Percentiles rank a stretch among this genome's conserved stretches.
phyloP scores from a whole-genome alignment of 2,113 vertebrate species.

The Eudyptes chrysolophus region DNA sequence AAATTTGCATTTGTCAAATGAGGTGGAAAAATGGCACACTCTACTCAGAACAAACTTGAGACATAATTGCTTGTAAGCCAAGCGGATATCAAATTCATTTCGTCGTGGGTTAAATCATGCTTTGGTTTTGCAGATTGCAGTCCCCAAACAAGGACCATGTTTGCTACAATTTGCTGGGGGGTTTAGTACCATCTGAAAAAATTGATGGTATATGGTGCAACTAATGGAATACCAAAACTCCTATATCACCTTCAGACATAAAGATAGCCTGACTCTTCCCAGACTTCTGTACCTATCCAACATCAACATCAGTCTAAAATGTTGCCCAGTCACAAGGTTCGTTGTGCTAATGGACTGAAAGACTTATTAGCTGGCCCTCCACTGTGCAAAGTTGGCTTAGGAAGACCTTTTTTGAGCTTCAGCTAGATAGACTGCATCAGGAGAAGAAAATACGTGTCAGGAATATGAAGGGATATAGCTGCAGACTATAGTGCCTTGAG shows the following conservation, averaged over 20 bases:
- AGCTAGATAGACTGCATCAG: neutral
- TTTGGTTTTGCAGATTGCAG: neutral
- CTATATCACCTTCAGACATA: neutral
- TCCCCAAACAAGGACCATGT: neutral
- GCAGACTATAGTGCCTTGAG: neutral
- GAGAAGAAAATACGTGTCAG: neutral
- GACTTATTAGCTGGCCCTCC: neutral
- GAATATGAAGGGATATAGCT: neutral
- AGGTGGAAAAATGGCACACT: slow-evolving; percentile 36
- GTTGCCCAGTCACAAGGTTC: neutral
- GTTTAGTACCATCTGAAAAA: neutral
- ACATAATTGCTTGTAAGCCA: slow-evolving; percentile 10
- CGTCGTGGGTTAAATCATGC: neutral
- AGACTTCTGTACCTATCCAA: neutral
- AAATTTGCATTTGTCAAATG: slow-evolving; percentile 40
- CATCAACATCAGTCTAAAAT: neutral
- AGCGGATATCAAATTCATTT: neutral
- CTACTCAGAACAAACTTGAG: neutral
- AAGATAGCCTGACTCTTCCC: neutral
- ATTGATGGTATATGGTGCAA: neutral
- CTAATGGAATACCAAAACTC: neutral
- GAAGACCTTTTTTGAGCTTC: neutral
- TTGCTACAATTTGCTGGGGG: neutral
- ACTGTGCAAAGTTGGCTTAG: neutral
- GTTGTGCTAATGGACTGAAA: neutral